Percentiles rank a stretch among this genome's conserved stretches.
These are phyloP conservation scores for Nebria salina DNA, from an alignment of 2,888 invertebrate species.

Conservation along the genomic window DNA sequence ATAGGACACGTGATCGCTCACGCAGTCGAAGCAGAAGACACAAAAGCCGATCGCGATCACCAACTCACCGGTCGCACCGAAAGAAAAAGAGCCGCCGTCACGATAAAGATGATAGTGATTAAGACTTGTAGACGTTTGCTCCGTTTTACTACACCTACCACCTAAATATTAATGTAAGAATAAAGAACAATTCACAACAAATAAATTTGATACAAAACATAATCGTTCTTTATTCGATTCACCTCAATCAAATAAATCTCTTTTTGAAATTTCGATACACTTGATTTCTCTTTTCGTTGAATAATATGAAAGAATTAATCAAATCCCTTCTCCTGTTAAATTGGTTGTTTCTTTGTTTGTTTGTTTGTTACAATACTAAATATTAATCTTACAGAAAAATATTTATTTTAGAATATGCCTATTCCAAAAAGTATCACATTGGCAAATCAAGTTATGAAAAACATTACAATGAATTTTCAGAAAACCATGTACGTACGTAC, in stretches of 20 bases:
- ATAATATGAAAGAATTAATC: conserved; percentile 2
- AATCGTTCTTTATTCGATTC: neutral
- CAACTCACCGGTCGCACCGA: conserved; percentile 69
- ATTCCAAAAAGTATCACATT: conserved; percentile 51
- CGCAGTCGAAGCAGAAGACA: conserved; percentile 74
- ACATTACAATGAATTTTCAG: conserved; percentile 21
- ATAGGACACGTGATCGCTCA: conserved; percentile 72
- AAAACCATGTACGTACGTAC: neutral
- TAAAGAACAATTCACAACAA: neutral
- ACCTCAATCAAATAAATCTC: neutral
- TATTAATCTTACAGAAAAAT: conserved; percentile 49
- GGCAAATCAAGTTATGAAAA: conserved; percentile 41
- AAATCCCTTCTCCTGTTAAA: neutral
- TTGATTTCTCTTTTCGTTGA: neutral
- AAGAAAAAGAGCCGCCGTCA: conserved; percentile 77
- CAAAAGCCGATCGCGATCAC: conserved; percentile 77
- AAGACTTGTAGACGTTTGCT: conserved; percentile 50
- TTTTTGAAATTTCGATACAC: conserved; percentile 1
- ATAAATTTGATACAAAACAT: conserved; percentile 1
- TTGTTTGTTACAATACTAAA: conserved; percentile 13
- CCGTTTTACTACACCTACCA: conserved; percentile 7
- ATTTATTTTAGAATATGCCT: conserved; percentile 51
- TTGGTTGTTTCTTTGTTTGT: neutral
- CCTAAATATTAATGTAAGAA: neutral
- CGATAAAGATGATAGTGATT: conserved; percentile 79